phyloP scores from a whole-genome alignment of 2,797 vertebrate species.

The Gila robusta region DNA sequence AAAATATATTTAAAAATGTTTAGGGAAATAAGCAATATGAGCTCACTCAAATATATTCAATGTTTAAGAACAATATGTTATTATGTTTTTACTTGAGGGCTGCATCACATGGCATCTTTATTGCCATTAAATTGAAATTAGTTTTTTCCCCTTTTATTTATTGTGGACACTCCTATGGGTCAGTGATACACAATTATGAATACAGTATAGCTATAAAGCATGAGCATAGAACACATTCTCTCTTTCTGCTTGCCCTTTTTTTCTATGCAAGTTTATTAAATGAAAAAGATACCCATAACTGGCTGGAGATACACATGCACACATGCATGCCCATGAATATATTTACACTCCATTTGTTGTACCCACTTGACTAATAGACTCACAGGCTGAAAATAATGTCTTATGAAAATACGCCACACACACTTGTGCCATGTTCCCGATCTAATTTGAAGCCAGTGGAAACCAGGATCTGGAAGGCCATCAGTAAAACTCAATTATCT shows the following conservation, averaged over 20 bases:
- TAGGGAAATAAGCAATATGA: not conserved
- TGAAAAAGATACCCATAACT: conserved; percentile 36
- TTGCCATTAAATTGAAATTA: not conserved
- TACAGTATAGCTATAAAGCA: not conserved
- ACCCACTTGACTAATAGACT: conserved; percentile 56
- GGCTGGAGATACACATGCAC: conserved; percentile 32
- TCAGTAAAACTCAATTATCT: conserved; percentile 57
- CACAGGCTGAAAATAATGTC: conserved; percentile 55
- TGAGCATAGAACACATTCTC: not conserved
- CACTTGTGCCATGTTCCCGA: conserved; percentile 48
- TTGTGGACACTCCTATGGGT: not conserved
- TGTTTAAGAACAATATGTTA: not conserved
- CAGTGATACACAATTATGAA: not conserved
- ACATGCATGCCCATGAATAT: conserved; percentile 46
- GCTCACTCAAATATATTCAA: not conserved
- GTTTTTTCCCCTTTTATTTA: not conserved
- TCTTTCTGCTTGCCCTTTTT: not conserved
- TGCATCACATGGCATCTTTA: not conserved
- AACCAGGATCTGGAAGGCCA: conserved; percentile 48
- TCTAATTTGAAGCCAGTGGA: conserved; percentile 48
- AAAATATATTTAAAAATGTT: not conserved
- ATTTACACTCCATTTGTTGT: conserved; percentile 46
- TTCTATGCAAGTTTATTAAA: conserved; percentile 14
- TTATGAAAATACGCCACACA: conserved; percentile 45
- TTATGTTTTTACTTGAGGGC: not conserved